phyloP scores from a whole-genome alignment of 2,888 invertebrate species.

The Xanthostigma xanthostigma region DNA sequence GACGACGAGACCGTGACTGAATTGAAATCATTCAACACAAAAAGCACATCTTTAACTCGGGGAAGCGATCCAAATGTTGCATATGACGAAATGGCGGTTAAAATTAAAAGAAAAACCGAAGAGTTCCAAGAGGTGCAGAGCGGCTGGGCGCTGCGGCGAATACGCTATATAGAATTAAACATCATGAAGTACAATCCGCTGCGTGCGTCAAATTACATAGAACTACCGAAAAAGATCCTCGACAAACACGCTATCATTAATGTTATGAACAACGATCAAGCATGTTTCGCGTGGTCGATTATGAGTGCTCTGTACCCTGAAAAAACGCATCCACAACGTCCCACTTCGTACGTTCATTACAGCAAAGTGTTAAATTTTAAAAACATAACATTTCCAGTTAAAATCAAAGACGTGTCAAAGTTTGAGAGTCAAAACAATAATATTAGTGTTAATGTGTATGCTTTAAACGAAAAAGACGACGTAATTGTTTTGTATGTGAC shows the following conservation, averaged over 20 bases:
- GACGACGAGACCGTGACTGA: too few relatives aligned
- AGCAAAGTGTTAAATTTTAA: slow-evolving; percentile 4
- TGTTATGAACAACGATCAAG: slow-evolving; percentile 8
- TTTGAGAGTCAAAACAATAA: slow-evolving; percentile 8
- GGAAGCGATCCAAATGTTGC: too few relatives aligned
- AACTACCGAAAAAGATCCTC: background rate
- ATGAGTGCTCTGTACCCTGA: slow-evolving; percentile 7
- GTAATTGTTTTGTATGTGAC: background rate
- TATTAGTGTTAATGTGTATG: slow-evolving; percentile 14
- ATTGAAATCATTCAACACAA: too few relatives aligned
- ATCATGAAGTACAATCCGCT: too few relatives aligned
- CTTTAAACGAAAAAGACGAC: slow-evolving; percentile 7
- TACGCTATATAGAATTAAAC: too few relatives aligned
- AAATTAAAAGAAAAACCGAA: too few relatives aligned
- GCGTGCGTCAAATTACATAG: too few relatives aligned
- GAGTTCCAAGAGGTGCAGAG: too few relatives aligned
- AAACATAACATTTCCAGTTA: slow-evolving; percentile 6
- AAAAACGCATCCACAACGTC: background rate
- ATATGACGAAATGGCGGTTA: too few relatives aligned
- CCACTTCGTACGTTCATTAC: slow-evolving; percentile 3
- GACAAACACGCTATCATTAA: slow-evolving; percentile 8
- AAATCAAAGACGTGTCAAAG: slow-evolving; percentile 2
- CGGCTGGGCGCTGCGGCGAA: too few relatives aligned
- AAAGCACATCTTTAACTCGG: too few relatives aligned
- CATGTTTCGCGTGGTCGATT: slow-evolving; percentile 10